A percentile compares a stretch with the other conserved stretches of the same genome.
Evolutionary conservation across 2,797 vertebrate genomes (phyloP).

Genomic region (Acanthopagrus latus): DNA sequence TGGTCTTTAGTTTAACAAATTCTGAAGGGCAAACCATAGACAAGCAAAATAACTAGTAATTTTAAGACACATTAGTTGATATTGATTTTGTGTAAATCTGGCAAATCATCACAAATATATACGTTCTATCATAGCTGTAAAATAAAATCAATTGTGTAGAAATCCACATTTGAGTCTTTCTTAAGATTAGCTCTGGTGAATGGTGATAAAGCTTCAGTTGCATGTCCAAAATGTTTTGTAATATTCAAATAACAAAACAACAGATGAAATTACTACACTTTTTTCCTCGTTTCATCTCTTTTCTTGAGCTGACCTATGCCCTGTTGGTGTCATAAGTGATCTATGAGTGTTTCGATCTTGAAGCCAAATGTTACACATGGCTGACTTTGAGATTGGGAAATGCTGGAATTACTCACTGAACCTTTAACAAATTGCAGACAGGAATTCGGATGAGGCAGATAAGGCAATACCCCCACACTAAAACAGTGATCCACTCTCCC

Average conservation of each 20-base stretch:
- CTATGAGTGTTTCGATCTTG: neutral
- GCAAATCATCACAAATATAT: neutral
- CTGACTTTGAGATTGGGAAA: constrained; percentile 24
- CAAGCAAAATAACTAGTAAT: neutral
- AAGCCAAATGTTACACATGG: constrained; percentile 26
- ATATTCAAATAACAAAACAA: neutral
- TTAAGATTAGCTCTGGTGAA: neutral
- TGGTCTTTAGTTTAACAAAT: neutral
- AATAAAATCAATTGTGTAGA: neutral
- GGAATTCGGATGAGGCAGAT: constrained; percentile 48
- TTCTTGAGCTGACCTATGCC: neutral
- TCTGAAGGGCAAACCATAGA: neutral
- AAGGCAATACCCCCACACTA: constrained; percentile 6
- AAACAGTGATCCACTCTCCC: neutral
- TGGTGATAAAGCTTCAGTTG: too few relatives aligned
- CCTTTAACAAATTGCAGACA: constrained; percentile 20
- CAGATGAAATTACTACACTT: neutral
- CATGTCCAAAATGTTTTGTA: neutral
- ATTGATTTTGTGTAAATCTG: neutral
- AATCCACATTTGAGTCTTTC: too few relatives aligned
- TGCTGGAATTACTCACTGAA: constrained; percentile 35
- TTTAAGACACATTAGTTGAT: neutral
- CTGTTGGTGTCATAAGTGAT: constrained; percentile 4
- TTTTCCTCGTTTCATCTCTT: neutral
- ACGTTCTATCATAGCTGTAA: neutral